A percentile compares a stretch with the other conserved stretches of the same genome.
Conservation (phyloP, 2,797 vertebrate genomes). For the Lepus townsendii region DNA sequence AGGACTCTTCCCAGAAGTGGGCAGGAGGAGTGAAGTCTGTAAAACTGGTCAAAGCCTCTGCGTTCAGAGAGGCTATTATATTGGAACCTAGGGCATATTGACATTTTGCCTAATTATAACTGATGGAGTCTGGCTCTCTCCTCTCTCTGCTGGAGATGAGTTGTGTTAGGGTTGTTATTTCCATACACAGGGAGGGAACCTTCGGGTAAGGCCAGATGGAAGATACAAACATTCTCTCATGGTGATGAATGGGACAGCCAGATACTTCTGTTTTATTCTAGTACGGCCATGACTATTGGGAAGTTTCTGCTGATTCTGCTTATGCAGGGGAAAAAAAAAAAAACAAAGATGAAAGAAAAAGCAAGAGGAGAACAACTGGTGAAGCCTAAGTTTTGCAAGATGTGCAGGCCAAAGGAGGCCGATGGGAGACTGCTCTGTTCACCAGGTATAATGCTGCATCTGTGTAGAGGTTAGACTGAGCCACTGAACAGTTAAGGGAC, state of each 20-base stretch:
- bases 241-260: background rate
- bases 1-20: background rate
- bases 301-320: background rate
- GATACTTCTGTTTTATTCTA: background rate
- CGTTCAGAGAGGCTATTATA: background rate
- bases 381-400: background rate
- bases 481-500: background rate
- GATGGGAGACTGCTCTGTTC: background rate
- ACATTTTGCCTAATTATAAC: background rate
- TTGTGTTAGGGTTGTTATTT: background rate
- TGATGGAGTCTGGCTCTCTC: background rate
- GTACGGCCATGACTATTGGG: background rate
- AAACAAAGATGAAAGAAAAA: background rate
- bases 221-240: background rate
- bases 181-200: background rate
- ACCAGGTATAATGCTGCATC: background rate
- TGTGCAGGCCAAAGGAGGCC: background rate
- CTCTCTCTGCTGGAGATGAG: background rate
- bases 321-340: background rate
- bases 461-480: background rate
- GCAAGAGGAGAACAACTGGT: background rate
- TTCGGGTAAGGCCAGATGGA: background rate
- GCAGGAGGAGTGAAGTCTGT: background rate
- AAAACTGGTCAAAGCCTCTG: background rate
- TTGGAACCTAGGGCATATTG: background rate